A percentile compares a stretch with the other conserved stretches of the same genome.
phyloP scores from a whole-genome alignment of 2,888 invertebrate species.

The Crematogaster levior region DNA sequence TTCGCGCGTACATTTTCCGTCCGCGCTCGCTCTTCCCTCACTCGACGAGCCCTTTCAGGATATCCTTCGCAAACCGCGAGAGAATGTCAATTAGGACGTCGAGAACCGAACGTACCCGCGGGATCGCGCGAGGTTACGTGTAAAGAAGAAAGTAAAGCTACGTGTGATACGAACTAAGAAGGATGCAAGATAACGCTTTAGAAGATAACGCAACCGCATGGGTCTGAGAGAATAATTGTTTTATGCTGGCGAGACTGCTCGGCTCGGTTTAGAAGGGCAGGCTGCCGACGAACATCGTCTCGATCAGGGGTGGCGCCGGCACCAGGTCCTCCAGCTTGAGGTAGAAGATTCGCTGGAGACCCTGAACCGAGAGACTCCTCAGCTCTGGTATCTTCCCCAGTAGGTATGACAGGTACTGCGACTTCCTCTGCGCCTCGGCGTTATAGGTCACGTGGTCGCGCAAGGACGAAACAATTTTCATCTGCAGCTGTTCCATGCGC shows the following conservation, averaged over 20 bases:
- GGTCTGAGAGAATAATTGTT: constrained; percentile 63
- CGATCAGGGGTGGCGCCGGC: constrained; percentile 96
- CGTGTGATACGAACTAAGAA: constrained; percentile 69
- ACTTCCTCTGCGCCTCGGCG: constrained; percentile 94
- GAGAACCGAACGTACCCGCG: constrained; percentile 33
- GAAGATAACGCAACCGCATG: constrained; percentile 67
- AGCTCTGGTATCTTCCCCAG: constrained; percentile 97
- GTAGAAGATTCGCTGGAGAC: constrained; percentile 97
- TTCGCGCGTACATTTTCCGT: constrained; percentile 21
- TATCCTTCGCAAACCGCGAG: neutral
- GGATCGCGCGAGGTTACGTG: constrained; percentile 60
- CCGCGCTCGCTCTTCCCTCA: constrained; percentile 33
- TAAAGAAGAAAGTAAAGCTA: constrained; percentile 66
- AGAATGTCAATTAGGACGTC: neutral
- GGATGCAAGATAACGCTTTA: constrained; percentile 65
- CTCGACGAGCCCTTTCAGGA: constrained; percentile 12
- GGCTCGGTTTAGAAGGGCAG: constrained; percentile 92
- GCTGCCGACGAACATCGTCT: constrained; percentile 98
- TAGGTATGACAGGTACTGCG: constrained; percentile 97
- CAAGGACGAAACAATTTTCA: constrained; percentile 97
- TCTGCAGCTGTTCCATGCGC: constrained; percentile 97
- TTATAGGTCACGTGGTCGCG: constrained; percentile 98
- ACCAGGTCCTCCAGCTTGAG: constrained; percentile 96
- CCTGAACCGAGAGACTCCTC: constrained; percentile 96
- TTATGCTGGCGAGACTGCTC: constrained; percentile 63